Evolutionary conservation across 2,888 invertebrate genomes (phyloP).

Genomic region (Nemurella pictetii): DNA sequence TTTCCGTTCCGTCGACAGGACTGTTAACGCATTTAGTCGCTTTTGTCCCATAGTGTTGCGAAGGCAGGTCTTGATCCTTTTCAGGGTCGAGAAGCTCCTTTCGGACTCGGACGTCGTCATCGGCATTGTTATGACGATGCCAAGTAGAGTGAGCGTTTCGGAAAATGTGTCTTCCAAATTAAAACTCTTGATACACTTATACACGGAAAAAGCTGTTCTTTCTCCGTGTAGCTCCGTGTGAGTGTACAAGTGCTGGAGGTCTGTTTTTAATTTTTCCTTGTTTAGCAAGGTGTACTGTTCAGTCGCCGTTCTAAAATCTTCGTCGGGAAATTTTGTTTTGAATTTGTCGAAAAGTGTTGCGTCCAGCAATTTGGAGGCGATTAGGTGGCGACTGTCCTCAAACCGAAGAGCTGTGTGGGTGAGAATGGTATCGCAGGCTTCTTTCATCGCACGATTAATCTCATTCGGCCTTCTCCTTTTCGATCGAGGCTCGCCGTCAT

Average conservation of each 20-base stretch:
- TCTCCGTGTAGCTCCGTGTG: not conserved
- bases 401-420: slow-evolving; percentile 44
- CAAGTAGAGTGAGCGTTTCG: slow-evolving; percentile 31
- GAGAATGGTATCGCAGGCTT: slow-evolving; percentile 46
- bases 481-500: not conserved
- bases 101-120: slow-evolving; percentile 41
- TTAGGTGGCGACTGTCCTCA: slow-evolving; percentile 44
- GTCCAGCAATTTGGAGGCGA: slow-evolving; percentile 44
- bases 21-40: slow-evolving; percentile 32
- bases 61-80: slow-evolving; percentile 39
- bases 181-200: not conserved
- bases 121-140: slow-evolving; percentile 39
- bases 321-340: slow-evolving; percentile 41
- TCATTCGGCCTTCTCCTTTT: not conserved
- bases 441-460: slow-evolving; percentile 40
- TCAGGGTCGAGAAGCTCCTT: slow-evolving; percentile 39
- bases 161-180: not conserved
- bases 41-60: slow-evolving; percentile 37
- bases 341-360: slow-evolving; percentile 35
- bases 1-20: not conserved
- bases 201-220: not conserved
- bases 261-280: not conserved
- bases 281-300: slow-evolving; percentile 37
- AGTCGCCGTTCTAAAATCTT: slow-evolving; percentile 33
- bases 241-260: not conserved